A percentile compares a stretch with the other conserved stretches of the same genome.
phyloP scores from a whole-genome alignment of 2,888 invertebrate species.

The Theodoxus fluviatilis region DNA sequence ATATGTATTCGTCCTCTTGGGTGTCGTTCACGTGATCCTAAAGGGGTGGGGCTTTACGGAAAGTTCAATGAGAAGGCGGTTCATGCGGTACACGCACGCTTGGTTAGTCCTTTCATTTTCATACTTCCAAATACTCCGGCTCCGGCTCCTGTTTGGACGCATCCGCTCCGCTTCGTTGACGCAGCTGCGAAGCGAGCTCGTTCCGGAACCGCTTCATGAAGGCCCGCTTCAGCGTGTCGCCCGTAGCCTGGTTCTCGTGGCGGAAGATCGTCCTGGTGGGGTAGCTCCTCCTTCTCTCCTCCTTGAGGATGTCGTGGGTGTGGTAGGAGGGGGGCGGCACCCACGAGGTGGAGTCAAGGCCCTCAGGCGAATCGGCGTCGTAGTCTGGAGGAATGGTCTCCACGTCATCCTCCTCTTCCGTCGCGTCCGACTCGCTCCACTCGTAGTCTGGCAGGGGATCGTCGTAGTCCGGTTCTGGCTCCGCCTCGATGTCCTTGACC shows the following conservation, averaged over 20 bases:
- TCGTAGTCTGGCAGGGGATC: slow-evolving; percentile 45
- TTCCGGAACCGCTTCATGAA: slow-evolving; percentile 46
- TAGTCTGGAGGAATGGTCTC: not conserved
- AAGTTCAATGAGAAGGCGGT: too few relatives aligned
- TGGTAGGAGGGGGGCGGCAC: slow-evolving; percentile 42
- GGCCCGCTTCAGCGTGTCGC: slow-evolving; percentile 40
- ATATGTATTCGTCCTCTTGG: too few relatives aligned
- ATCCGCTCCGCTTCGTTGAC: not conserved
- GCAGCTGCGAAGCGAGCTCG: slow-evolving; percentile 30
- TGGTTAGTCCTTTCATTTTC: not conserved
- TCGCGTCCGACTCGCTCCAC: slow-evolving; percentile 1
- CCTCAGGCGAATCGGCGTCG: not conserved
- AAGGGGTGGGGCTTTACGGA: too few relatives aligned
- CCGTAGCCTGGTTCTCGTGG: slow-evolving; percentile 39
- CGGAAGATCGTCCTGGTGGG: slow-evolving; percentile 39
- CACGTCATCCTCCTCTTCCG: not conserved
- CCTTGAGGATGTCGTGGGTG: slow-evolving; percentile 29
- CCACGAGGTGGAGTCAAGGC: slow-evolving; percentile 32
- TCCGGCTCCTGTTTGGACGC: not conserved
- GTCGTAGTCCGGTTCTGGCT: slow-evolving; percentile 49
- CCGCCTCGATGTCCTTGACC: slow-evolving; percentile 49
- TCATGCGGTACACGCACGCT: not conserved
- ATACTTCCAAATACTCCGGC: slow-evolving; percentile 17
- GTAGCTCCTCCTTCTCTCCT: slow-evolving; percentile 24
- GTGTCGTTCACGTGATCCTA: too few relatives aligned